Base-by-base conservation (phyloP, 2,888 invertebrate genomes). In the Thereva nobilitata region DNA sequence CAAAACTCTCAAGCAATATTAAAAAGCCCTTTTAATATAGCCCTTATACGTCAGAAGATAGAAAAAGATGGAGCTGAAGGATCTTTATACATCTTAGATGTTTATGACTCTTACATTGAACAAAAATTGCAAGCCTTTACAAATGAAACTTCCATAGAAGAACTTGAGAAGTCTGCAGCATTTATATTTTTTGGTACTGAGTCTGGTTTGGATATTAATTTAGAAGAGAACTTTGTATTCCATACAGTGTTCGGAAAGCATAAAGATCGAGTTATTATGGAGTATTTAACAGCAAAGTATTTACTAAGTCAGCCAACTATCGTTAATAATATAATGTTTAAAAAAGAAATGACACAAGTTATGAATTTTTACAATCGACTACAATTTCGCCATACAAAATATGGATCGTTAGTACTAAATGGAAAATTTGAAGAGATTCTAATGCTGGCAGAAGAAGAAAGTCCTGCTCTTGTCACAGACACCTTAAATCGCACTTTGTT, bases 381-480 rank as follows among this genome's bases (percentile, higher is more conserved):
- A 38, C 9, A 34, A 12, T 55, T 55, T 41, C 55, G 55, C 6
- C 23, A 55, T 23, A 40, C 55, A 5, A 41, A 38, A 12, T 34
- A 40, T 55, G 55, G 55, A 42, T 40, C 55, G 7, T 38, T 41
- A 4, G 55, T 55, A 1, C 23, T 55, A 12, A 55, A 55, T 55
- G 55, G 55, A 8, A 41, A 55, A 40, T 55, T 55, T 41, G 55
- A 55, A 42, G 40, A 55, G 8, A 41, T 55, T 6, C 38, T 55
- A 1, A 12, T 55, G 5, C 41, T 55, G 10, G 23, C 55, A 12
- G 55, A 10, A 55, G 23, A n/a, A 23, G 12, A 23, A 41, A 41
- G 40, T 23, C 1, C 23, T 38, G 40, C 5, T 5, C 10, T 5
- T 7, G 40, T 41, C n/a, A 38, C 9, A 41, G 55, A 55, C 12